A percentile compares a stretch with the other conserved stretches of the same genome.
phyloP scores from a whole-genome alignment of 2,888 invertebrate species.

The Drosophila paramelanica region DNA sequence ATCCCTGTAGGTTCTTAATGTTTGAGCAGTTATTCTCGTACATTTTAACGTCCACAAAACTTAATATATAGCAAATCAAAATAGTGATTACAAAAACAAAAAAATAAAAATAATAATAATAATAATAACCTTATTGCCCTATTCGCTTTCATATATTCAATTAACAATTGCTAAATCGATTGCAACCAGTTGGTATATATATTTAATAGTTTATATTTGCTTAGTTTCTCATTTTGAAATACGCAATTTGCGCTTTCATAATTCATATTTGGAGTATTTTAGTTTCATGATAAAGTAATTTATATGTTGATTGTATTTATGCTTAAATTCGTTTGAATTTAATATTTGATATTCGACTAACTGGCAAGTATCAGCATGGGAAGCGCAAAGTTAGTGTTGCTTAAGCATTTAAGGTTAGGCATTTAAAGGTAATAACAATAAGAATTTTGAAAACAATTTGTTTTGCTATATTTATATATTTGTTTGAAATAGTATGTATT shows the following conservation, averaged over 20 bases:
- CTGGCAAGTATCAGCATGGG: conserved; percentile 62
- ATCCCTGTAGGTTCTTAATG: conserved; percentile 83
- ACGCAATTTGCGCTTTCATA: conserved; percentile 10
- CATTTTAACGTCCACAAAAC: conserved; percentile 19
- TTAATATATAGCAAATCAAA: conserved; percentile 22
- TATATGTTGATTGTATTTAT: conserved; percentile 71
- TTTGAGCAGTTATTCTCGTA: conserved; percentile 31
- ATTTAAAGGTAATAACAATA: conserved; percentile 18
- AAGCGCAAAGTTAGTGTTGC: conserved; percentile 61
- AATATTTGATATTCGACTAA: conserved; percentile 71
- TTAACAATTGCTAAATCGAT: conserved; percentile 31
- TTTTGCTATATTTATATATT: conserved; percentile 24
- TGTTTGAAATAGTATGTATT: conserved; percentile 45
- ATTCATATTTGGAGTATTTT: conserved; percentile 38
- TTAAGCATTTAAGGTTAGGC: conserved; percentile 34
- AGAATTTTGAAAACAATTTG: conserved; percentile 30
- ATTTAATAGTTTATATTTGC: conserved; percentile 9
- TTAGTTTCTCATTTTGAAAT: conserved; percentile 9
- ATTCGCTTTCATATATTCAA: conserved; percentile 20
- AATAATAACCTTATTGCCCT: conserved; percentile 26
- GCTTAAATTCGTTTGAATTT: conserved; percentile 78
- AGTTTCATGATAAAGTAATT: conserved; percentile 48
- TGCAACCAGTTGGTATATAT: conserved; percentile 12
- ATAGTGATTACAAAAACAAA: not conserved
- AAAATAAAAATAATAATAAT: not conserved